Evolutionary conservation across 2,113 vertebrate genomes (phyloP), one percentile per base, ranked within the genome.

Genomic region (Gallinago media): DNA sequence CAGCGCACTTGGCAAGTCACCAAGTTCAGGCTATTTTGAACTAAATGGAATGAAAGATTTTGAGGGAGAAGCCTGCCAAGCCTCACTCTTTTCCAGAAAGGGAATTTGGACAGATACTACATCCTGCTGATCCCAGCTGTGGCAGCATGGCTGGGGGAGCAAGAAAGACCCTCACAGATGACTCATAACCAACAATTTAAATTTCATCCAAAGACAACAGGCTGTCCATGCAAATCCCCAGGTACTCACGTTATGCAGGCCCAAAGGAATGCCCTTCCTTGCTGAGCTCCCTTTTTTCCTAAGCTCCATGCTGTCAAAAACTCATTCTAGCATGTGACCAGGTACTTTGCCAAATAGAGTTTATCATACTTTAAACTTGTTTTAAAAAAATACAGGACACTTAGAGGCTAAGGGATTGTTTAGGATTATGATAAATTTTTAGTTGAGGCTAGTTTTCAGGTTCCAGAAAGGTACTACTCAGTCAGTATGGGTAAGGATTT

Each of bases 41-140:
- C 73, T 29, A 78, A 91, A 78, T 8, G 68, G 73, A 92, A 44
- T 72, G 86, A 89, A 78, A 47, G 79, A 74, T 85, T 84, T 84
- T 90, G 84, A 89, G 38, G 27, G 59, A 90, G 81, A 83, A 80
- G 82, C 90, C 72, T 97, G 94, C 93, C 95, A 96, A 95, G 50
- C 50, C 59, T 67, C 78, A 47, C 6, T 15, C 78, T 74, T 77
- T 77, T 76, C 76, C 88, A 90, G 67, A 76, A 50, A 84, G 59
- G 59, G 82, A 85, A 89, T 74, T 73, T 93, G 93, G 96, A 94
- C 87, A 91, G 87, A 87, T 81, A 81, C 29, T 66, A 91, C 89
- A 89, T 95, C 96, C 94, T 96, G 94, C 95, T 94, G 89, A 88
- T 93, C 75, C 90, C 93, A 96, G 92, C 95, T 96, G 93, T 67